These are phyloP conservation scores for Varanus komodoensis DNA, from an alignment of 2,113 vertebrate species.

Conservation along the genomic window DNA sequence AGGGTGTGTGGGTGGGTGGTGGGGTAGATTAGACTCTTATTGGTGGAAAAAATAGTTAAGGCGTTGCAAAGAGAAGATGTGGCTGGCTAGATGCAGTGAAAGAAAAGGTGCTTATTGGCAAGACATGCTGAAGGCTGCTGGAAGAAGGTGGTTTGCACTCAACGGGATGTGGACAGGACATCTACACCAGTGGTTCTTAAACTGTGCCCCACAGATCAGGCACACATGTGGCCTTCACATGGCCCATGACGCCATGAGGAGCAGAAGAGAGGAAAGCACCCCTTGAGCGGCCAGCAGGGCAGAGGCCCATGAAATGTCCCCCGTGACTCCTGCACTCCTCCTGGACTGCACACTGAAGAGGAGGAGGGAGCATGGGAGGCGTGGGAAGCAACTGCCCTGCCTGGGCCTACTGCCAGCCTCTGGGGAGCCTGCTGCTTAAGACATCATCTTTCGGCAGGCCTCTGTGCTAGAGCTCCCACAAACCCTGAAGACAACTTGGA, in stretches of 20 bases:
- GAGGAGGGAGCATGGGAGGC: not conserved
- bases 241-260: too few relatives aligned
- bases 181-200: conserved; percentile 7
- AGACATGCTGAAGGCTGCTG: not conserved
- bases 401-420: not conserved
- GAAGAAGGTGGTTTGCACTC: not conserved
- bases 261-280: not conserved
- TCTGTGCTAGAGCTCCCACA: not conserved
- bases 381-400: not conserved
- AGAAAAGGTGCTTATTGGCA: not conserved
- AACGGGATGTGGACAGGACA: not conserved
- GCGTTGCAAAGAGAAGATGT: not conserved
- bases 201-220: not conserved
- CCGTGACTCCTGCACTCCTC: not conserved
- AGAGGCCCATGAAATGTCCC: not conserved
- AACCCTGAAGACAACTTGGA: not conserved
- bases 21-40: not conserved
- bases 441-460: not conserved
- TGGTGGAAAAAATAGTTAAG: not conserved
- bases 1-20: not conserved
- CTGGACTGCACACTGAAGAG: not conserved
- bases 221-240: not conserved
- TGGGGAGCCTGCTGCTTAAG: not conserved
- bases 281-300: not conserved
- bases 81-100: not conserved